Percentiles rank a stretch among this genome's conserved stretches.
Evolutionary conservation across 2,797 vertebrate genomes (phyloP).

Genomic region (Meriones psammophilus): DNA sequence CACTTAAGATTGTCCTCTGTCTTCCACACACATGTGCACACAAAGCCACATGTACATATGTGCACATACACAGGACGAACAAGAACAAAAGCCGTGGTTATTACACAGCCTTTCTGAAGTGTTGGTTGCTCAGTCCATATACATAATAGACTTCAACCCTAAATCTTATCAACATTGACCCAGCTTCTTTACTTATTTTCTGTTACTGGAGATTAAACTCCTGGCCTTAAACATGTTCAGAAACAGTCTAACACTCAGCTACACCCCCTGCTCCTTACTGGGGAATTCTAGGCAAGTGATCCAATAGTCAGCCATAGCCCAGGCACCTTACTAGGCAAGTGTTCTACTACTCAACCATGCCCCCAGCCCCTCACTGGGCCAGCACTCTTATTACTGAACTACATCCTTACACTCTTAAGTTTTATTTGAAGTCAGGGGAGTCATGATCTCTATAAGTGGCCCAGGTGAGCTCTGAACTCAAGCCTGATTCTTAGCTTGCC

Average conservation of each 20-base stretch:
- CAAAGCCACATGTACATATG: neutral
- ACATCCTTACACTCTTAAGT: neutral
- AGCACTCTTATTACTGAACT: neutral
- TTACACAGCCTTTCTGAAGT: neutral
- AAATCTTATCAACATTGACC: neutral
- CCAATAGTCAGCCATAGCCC: neutral
- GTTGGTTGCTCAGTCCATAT: neutral
- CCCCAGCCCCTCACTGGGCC: neutral
- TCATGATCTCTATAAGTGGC: neutral
- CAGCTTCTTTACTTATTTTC: neutral
- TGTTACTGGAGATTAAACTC: neutral
- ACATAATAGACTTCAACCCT: neutral
- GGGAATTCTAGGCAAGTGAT: neutral
- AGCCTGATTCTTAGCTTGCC: neutral
- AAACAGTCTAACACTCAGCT: neutral
- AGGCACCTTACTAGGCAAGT: neutral
- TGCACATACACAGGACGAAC: neutral
- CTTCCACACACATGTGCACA: neutral
- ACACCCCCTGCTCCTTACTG: neutral
- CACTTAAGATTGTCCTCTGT: neutral
- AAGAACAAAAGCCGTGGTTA: neutral
- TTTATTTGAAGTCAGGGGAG: neutral
- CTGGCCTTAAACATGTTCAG: neutral
- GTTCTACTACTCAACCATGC: neutral
- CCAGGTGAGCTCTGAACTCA: neutral